Evolutionary conservation across 2,113 vertebrate genomes (phyloP).

Genomic region (Ptilorrhoa leucosticta): DNA sequence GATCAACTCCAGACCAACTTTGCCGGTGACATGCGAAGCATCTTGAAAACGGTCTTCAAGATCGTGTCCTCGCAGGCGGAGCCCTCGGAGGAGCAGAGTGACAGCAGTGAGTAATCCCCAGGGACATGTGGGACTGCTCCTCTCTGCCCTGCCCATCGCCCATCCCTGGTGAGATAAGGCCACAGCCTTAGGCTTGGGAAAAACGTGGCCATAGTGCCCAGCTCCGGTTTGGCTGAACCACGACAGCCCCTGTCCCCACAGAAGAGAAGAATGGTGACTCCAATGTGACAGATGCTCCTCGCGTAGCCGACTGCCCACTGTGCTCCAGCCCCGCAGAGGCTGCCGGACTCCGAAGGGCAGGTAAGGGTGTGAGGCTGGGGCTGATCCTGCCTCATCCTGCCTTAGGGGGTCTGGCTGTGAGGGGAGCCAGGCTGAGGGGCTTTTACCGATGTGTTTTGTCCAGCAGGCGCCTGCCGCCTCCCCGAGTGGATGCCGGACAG

Average conservation of each 20-base stretch:
- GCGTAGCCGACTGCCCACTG: background rate
- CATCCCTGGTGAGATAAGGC: background rate
- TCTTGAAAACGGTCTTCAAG: constrained; percentile 74
- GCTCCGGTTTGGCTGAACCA: background rate
- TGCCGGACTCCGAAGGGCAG: background rate
- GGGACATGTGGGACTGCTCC: background rate
- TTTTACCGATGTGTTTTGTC: background rate
- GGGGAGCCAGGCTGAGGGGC: background rate
- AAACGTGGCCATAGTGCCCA: accelerated
- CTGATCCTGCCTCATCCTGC: background rate
- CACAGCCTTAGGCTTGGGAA: background rate
- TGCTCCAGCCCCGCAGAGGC: background rate
- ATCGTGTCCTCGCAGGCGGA: constrained; percentile 27
- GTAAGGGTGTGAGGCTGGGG: background rate
- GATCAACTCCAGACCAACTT: constrained; percentile 80
- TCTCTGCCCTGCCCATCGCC: background rate
- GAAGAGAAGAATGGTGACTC: background rate
- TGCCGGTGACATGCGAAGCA: constrained; percentile 71
- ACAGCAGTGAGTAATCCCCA: constrained; percentile 39
- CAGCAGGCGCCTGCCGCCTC: background rate
- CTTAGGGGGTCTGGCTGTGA: background rate
- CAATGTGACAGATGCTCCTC: background rate
- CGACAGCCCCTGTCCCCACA: background rate
- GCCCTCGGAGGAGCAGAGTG: background rate
- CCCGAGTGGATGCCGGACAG: constrained; percentile 69